Evolutionary conservation across 1,140 invertebrate species (phyloP), one percentile per base, ranked within the genome.

Genomic region (Cherax destructor): DNA sequence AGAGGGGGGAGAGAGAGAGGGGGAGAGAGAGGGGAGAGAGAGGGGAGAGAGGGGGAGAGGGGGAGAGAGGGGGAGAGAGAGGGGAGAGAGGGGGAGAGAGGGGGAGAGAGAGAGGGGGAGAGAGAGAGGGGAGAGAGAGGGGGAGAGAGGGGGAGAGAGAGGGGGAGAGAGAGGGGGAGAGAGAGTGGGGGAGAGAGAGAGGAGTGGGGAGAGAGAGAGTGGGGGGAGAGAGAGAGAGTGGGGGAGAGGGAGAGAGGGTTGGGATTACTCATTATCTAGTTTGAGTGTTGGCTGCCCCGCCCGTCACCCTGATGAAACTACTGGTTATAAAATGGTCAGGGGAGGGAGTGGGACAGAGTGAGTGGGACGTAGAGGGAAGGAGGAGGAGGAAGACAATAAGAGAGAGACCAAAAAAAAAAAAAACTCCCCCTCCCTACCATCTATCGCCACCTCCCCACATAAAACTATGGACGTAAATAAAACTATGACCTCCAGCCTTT

Each of bases 241-340:
- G 1, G 21, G 18, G 50, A 10, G 21, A 50, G 79, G 56, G 7
- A n/a, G 79, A 21, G 16, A 24, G 30, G 56, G 50, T 21, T n/a
- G 79, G 79, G 56, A 56, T 30, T 81, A 21, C 79, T 81, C 79
- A 81, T 81, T 81, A 81, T 50, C 79, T 50, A 81, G 47, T 81
- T 50, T 4, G 79, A 81, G 79, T 59, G 79, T 56, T 81, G 79
- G 79, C 79, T 24, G 50, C 56, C 79, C 9, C 13, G 79, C 50
- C 79, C 30, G 50, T n/a, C 79, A 81, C 56, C 79, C 79, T 81
- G 52, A 81, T 81, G 79, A 59, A 81, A 81, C 56, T 50, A 13
- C 50, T 81, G 50, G 79, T 52, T 81, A 86, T 72, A 76, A 88
- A 69, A 61, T 13, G 52, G 86, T 61, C n/a, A 78, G 85, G 74